Evolutionary conservation across 92 coral and sea anemone species (phyloP), one percentile per base, ranked within the genome.

Genomic region (Porites evermanni): DNA sequence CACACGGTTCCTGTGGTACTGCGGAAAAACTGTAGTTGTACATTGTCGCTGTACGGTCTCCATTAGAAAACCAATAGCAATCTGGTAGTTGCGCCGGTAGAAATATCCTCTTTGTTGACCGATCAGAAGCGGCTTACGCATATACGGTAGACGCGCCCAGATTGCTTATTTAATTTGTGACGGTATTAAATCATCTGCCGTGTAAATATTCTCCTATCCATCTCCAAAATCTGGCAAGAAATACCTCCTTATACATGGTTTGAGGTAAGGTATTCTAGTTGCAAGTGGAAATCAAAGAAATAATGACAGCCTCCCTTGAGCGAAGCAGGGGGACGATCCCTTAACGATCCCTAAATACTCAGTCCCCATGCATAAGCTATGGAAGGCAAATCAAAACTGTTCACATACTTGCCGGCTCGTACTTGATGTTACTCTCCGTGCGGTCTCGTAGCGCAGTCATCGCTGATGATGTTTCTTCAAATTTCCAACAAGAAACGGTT

Each of bases 351-450:
- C 61, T 72, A 8, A 4, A 9, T 38, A 19, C 26, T 2, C 21
- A 2, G 4, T n/a, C 26, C 8, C 64, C n/a, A 69, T 23, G 29
- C 77, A 70, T 53, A 52, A 47, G 13, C 12, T 5, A 44, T 38
- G n/a, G 3, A 32, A 38, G 3, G 8, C 29, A 24, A 59, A 74
- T 19, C 64, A 66, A 65, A 50, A n/a, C 7, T 19, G 0, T 75
- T 3, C 59, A 91, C 95, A 81, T 89, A 92, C 95, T 85, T 85
- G 95, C 93, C 19, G 95, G 95, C 68, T 92, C 95, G 82, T 92
- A 92, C 32, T 86, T 89, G 64, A 89, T 77, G n/a, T 89, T 89
- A 58, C 95, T 92, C 38, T 92, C 95, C 8, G 93, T 72, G 58
- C 95, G 75, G 1, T 92, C 95, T 10, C 95, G 80, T 17, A 47